Evolutionary conservation across 35 echinoderm and acorn worm species (phyloP), one percentile per base, ranked within the genome.

Genomic region (Stichopus chloronotus): DNA sequence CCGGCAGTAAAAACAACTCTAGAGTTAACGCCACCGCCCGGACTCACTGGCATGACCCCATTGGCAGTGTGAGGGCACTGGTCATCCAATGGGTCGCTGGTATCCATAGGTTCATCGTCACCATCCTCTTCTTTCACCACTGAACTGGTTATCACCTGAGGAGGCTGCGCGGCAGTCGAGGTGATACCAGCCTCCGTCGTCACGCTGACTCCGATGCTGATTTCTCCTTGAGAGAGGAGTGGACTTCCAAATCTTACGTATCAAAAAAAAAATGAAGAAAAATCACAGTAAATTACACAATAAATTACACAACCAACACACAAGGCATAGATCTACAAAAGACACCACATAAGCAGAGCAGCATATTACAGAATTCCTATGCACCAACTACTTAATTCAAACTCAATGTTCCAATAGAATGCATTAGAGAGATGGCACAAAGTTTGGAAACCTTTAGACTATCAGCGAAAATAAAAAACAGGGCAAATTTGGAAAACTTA

Each of bases 1-100:
- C 94, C 90, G 58, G 90, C 69, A 0, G 91, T 91, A 57, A 95
- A 92, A 6, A 95, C 53, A 21, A 95, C 91, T 63, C 72, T 88
- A 13, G 94, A 95, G 19, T 60, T 86, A 8, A 54, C 22, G 10
- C 60, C 80, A 6, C 25, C 89, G 58, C 61, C 53, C 11, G 82
- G 82, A 53, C 82, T 85, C 5, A 81, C 30, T 2, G 91, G 91
- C 78, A 83, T 61, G 4, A 55, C 25, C 52, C 81, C 77, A 17
- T 92, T 92, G 30, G 69, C 82, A 17, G 82, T 85, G 82, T 85
- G 82, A 17, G 57, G 55, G n/a, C 9, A 9, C 55, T 85, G n/a
- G 55, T 85, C 61, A 89, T 21, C 52, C 22, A 89, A 13, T 58
- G 82, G 61, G 21, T 89, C 87, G 14, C 59, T 71, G 17, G 87